These are phyloP conservation scores for Dascillus cervinus DNA, from an alignment of 2,888 invertebrate genomes.

Conservation along the genomic window DNA sequence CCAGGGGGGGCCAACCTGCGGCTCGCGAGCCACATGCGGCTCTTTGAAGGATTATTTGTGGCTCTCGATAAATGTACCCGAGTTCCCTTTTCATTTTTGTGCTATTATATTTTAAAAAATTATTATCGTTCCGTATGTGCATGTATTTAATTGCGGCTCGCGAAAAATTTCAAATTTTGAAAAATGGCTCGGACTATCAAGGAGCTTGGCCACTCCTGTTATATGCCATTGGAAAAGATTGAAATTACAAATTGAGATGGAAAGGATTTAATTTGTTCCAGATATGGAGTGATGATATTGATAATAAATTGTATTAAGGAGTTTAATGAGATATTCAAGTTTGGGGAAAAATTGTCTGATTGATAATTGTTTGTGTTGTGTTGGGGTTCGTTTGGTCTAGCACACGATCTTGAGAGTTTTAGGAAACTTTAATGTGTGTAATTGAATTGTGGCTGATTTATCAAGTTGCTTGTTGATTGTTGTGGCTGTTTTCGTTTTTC, in stretches of 20 bases:
- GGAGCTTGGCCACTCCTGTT: no score
- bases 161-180: no score
- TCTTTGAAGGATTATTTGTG: no score
- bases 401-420: conserved; percentile 1
- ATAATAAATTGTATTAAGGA: conserved; percentile 2
- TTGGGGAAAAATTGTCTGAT: conserved; percentile 1
- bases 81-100: no score
- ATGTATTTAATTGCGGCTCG: no score
- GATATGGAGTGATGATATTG: conserved; percentile 1
- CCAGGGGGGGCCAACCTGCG: no score
- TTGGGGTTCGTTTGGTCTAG: conserved; percentile 1
- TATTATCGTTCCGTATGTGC: no score
- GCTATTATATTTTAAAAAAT: no score
- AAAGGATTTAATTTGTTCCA: conserved; percentile 2
- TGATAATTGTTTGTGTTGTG: conserved; percentile 2
- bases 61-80: no score
- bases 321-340: conserved; percentile 1
- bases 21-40: no score
- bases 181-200: no score
- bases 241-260: no score
- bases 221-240: conserved; percentile 1
- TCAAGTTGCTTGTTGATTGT: conserved; percentile 1
- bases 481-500: conserved; percentile 1
- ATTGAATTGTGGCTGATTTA: conserved; percentile 1
- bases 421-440: not conserved